Evolutionary conservation across 2,797 vertebrate species (phyloP).

Genomic region (Mormyrops boulengeri): DNA sequence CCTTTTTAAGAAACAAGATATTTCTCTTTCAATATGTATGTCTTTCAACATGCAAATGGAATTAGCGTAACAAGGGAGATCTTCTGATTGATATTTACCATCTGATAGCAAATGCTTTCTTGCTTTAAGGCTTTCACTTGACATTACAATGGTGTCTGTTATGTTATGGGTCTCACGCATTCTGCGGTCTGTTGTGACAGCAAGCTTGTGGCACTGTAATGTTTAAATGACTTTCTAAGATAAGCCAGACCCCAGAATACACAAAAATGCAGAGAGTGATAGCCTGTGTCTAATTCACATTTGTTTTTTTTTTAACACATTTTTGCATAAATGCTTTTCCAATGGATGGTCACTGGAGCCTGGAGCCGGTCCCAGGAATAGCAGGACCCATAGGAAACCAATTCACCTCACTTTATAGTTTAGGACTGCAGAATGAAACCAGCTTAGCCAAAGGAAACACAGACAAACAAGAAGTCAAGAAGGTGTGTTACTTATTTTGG

Average conservation of each 20-base stretch:
- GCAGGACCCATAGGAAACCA: neutral
- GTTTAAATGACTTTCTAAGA: neutral
- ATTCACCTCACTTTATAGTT: neutral
- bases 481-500: neutral
- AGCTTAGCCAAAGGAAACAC: neutral
- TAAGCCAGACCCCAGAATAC: neutral
- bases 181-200: neutral
- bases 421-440: neutral
- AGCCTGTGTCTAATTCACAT: neutral
- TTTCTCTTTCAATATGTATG: neutral
- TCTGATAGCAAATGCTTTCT: constrained; percentile 13
- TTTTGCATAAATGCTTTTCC: neutral
- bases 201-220: neutral
- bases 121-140: constrained; percentile 13
- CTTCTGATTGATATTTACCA: neutral
- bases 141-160: neutral
- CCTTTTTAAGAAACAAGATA: constrained; percentile 33
- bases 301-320: neutral
- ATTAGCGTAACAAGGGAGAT: neutral
- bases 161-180: neutral
- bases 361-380: neutral
- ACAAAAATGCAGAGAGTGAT: neutral
- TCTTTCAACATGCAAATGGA: neutral
- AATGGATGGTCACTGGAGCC: neutral
- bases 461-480: neutral